These are phyloP conservation scores for Emydocephalus ijimae DNA, from an alignment of 2,113 vertebrate genomes.

Conservation along the genomic window DNA sequence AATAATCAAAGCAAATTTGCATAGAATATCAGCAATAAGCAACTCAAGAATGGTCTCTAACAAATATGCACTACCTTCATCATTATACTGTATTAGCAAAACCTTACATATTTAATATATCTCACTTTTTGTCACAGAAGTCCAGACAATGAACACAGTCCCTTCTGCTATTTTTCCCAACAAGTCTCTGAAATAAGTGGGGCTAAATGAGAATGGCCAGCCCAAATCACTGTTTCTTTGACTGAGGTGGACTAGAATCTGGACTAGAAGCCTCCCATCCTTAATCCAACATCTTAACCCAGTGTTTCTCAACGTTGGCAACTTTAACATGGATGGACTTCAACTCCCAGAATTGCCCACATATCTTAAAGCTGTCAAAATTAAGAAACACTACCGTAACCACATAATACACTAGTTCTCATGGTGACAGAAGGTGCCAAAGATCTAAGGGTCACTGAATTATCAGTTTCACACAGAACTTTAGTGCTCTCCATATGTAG, in stretches of 20 bases:
- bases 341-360: background rate
- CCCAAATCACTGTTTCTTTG: background rate
- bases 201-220: background rate
- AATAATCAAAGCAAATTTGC: background rate
- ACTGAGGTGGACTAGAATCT: background rate
- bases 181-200: background rate
- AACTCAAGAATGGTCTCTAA: background rate
- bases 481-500: background rate
- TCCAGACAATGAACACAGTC: background rate
- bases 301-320: background rate
- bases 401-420: background rate
- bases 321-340: background rate
- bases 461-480: background rate
- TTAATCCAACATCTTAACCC: background rate
- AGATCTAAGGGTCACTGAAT: background rate
- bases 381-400: background rate
- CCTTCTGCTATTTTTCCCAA: background rate
- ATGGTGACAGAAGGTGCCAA: background rate
- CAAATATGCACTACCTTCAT: background rate
- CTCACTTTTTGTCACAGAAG: background rate
- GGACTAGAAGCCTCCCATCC: background rate
- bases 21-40: constrained; percentile 24
- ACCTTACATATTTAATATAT: background rate
- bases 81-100: background rate
- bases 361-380: background rate